Evolutionary conservation across 2,113 vertebrate genomes (phyloP).

Genomic region (Myxocyprinus asiaticus): DNA sequence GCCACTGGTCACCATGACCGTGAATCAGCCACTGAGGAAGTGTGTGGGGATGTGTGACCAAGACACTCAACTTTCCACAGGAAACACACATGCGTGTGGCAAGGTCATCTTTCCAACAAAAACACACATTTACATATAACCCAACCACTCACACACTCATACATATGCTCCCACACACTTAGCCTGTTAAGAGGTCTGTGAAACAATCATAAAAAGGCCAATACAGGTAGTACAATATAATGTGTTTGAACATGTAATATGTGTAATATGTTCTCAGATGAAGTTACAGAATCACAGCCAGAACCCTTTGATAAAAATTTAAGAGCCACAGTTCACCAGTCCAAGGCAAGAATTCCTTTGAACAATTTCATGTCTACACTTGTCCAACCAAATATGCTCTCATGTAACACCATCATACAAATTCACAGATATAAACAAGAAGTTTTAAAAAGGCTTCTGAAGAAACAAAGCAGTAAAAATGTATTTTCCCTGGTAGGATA

Average conservation of each 20-base stretch:
- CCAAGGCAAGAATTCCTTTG: not conserved
- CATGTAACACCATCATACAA: not conserved
- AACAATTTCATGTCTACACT: conserved; percentile 22
- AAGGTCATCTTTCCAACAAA: conserved; percentile 23
- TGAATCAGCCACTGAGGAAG: conserved; percentile 33
- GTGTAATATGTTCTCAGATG: too few relatives aligned
- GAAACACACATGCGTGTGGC: conserved; percentile 10
- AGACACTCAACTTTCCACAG: conserved; percentile 17
- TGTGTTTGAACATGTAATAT: too few relatives aligned
- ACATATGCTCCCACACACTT: too few relatives aligned
- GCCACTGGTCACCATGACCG: not conserved
- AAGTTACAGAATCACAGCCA: too few relatives aligned
- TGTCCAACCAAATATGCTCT: not conserved
- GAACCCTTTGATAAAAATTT: too few relatives aligned
- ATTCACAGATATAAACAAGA: not conserved
- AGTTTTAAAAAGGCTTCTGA: conserved; percentile 1
- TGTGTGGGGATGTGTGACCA: not conserved
- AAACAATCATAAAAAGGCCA: too few relatives aligned
- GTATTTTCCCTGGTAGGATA: conserved; percentile 7
- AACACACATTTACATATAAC: not conserved
- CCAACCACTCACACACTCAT: not conserved
- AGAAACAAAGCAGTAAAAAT: not conserved
- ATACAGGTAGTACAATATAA: too few relatives aligned
- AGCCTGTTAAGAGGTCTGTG: too few relatives aligned
- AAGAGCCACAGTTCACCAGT: too few relatives aligned